A percentile compares a stretch with the other conserved stretches of the same genome.
phyloP scores from a whole-genome alignment of 2,113 vertebrate genomes.

The Globicephala melas region DNA sequence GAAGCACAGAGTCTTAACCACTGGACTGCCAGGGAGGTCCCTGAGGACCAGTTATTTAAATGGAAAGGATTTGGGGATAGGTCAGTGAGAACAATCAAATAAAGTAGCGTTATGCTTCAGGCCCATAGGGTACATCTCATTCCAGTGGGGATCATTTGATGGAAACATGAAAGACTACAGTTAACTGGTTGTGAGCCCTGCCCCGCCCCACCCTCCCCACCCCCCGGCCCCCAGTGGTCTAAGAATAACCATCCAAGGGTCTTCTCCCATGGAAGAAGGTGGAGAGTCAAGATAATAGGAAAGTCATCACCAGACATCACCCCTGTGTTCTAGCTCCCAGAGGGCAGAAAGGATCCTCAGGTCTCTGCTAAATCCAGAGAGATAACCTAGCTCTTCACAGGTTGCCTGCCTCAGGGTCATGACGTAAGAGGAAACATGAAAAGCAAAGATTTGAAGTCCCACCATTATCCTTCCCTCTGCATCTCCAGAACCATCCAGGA shows the following conservation, averaged over 20 bases:
- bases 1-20: too few relatives aligned
- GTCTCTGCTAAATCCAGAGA: neutral
- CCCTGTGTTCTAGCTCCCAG: neutral
- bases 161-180: neutral
- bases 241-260: neutral
- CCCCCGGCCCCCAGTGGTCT: neutral
- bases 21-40: too few relatives aligned
- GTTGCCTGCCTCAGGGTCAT: neutral
- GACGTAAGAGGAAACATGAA: neutral
- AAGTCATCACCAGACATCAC: neutral
- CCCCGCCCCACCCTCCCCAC: accelerated
- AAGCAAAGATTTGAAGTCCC: neutral
- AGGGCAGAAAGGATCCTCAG: neutral
- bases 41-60: neutral
- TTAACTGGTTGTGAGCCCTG: neutral
- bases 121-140: neutral
- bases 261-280: neutral
- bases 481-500: neutral
- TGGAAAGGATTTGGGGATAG: neutral
- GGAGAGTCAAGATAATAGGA: neutral
- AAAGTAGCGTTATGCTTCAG: neutral
- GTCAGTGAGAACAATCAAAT: neutral
- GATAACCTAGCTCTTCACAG: neutral
- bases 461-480: neutral
- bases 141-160: neutral